Conservation (phyloP, 2,797 vertebrate genomes). For the Spinus pinus region DNA sequence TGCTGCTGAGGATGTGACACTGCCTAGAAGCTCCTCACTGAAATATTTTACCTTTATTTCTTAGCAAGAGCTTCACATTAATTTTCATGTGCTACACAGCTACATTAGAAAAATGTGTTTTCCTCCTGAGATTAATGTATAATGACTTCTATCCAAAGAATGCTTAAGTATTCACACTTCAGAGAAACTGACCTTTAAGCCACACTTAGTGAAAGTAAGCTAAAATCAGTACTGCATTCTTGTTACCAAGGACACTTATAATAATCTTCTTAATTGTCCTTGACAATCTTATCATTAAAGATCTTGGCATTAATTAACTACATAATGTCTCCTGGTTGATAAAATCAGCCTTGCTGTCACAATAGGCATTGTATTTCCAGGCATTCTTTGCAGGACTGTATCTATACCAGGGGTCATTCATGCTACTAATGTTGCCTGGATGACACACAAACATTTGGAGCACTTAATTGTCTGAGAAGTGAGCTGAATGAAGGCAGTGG, state of each 20-base stretch:
- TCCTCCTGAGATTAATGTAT: conserved; percentile 56
- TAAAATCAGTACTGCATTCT: conserved; percentile 74
- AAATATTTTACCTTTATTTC: conserved; percentile 13
- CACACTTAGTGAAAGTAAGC: conserved; percentile 78
- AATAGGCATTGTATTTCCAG: conserved; percentile 71
- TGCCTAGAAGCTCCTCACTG: neutral
- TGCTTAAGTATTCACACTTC: conserved; percentile 76
- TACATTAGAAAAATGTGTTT: conserved; percentile 18
- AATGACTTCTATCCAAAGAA: conserved; percentile 68
- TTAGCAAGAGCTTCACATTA: neutral
- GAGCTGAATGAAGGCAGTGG: conserved; percentile 77
- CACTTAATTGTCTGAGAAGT: conserved; percentile 78
- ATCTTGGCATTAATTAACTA: conserved; percentile 80
- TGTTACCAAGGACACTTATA: conserved; percentile 83
- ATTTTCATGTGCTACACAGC: neutral
- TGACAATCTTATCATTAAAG: conserved; percentile 79
- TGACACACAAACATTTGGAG: conserved; percentile 77
- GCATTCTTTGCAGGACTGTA: conserved; percentile 71
- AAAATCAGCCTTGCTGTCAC: conserved; percentile 71
- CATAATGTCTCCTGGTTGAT: conserved; percentile 64
- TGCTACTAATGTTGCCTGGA: conserved; percentile 73
- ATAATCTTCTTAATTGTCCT: conserved; percentile 82
- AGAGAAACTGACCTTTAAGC: conserved; percentile 80
- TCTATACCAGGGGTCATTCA: conserved; percentile 69
- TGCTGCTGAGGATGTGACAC: neutral